A percentile compares a stretch with the other conserved stretches of the same genome.
Evolutionary conservation across 2,888 invertebrate genomes (phyloP).

Genomic region (Chrysomela aeneicollis): DNA sequence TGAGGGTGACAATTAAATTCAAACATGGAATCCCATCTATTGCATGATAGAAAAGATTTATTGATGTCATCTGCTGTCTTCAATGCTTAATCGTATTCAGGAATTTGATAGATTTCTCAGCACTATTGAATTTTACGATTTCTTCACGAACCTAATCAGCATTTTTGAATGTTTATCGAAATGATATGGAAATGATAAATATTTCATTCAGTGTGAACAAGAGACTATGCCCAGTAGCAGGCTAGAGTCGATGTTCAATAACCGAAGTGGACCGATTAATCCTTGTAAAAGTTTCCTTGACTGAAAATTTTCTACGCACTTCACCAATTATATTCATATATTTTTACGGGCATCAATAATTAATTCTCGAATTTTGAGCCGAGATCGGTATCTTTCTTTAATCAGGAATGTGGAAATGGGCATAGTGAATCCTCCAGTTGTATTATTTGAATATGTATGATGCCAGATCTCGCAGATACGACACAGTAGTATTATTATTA

Average conservation of each 20-base stretch:
- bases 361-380: neutral
- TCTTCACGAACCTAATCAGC: neutral
- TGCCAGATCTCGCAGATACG: constrained; percentile 51
- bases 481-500: constrained; percentile 61
- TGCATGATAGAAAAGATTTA: neutral
- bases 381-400: neutral
- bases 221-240: neutral
- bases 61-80: neutral
- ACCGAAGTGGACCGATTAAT: no score
- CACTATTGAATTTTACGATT: neutral
- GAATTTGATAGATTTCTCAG: neutral
- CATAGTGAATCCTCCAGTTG: neutral
- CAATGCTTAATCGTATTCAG: neutral
- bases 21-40: neutral
- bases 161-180: neutral
- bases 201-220: neutral
- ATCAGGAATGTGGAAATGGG: neutral
- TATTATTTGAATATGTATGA: constrained; percentile 34
- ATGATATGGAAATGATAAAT: neutral
- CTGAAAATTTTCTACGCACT: no score
- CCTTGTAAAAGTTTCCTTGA: no score
- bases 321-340: no score
- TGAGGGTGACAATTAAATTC: neutral
- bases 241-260: neutral
- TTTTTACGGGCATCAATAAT: no score